These are phyloP conservation scores for Phylloscopus collybita DNA, from an alignment of 2,797 vertebrate genomes.

Conservation along the genomic window DNA sequence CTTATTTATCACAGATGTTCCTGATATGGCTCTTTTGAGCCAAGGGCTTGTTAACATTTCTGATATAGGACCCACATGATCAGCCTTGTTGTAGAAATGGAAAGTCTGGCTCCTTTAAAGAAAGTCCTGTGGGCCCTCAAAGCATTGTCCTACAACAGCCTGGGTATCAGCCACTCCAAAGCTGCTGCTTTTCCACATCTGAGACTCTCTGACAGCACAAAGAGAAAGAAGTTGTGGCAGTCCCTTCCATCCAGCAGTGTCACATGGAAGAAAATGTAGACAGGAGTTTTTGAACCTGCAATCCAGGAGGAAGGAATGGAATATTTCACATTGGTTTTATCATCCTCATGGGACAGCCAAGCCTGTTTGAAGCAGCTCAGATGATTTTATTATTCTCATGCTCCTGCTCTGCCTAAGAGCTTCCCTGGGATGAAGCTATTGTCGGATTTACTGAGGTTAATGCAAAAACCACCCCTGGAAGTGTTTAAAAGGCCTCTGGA, in stretches of 20 bases:
- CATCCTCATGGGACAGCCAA: neutral
- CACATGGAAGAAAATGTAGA: neutral
- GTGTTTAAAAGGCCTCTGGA: neutral
- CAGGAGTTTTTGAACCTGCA: neutral
- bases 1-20: constrained; percentile 57
- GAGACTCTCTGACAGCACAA: neutral
- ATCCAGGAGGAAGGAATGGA: neutral
- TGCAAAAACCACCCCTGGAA: neutral
- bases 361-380: neutral
- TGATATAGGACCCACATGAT: neutral
- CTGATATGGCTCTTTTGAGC: neutral
- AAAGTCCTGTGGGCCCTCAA: neutral
- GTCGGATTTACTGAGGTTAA: neutral
- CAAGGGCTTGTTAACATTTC: neutral
- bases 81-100: neutral
- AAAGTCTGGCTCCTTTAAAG: neutral
- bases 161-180: neutral
- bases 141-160: neutral
- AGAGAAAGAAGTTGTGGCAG: neutral
- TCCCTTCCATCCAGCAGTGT: neutral
- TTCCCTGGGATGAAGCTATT: neutral
- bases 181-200: neutral
- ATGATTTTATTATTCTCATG: neutral
- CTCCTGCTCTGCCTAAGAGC: neutral
- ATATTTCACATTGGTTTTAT: neutral